Evolutionary conservation across 2,888 invertebrate species (phyloP), one percentile per base, ranked within the genome.

Genomic region (Nebria salina): DNA sequence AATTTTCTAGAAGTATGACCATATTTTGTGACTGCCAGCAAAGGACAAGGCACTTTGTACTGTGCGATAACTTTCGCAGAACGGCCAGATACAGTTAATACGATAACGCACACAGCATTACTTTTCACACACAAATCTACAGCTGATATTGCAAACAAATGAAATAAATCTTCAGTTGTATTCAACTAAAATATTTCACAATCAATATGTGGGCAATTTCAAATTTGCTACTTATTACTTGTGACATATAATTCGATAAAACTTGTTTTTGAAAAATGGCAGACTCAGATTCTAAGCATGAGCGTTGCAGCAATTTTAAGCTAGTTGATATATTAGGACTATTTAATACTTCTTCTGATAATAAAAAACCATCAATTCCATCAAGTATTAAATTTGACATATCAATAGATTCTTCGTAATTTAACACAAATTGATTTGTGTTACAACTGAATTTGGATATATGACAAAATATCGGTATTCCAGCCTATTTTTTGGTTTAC

Each of bases 381-480:
- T 98, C 97, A 26, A 97, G 90, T 68, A 98, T 93, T 11, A 97
- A 94, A 88, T 97, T 97, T 26, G 97, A 97, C n/a, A 98, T 96
- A 87, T 97, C 97, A 25, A 95, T 93, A n/a, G 93, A 92, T 89
- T 96, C 95, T 13, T 95, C 94, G 88, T 92, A 92, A 77, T 93
- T 96, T 84, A 93, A 95, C 83, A 92, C 91, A 85, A 92, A 96
- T 89, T 92, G 96, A 89, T 91, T 94, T 84, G 93, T 93, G 97
- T 94, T 97, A 85, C 93, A 96, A 88, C 92, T 96, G 87, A 92
- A 90, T 96, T 95, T 94, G 89, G 94, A 91, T 0, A 95, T 95
- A 1, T 96, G 96, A 88, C 95, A 95, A 84, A 97, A 95, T 13
- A 96, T 95, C 0, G 97, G 96, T 87, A 97, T 97, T 2, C 97